Conservation (phyloP, 2,888 invertebrate species). For the Plagiodera versicolora region DNA sequence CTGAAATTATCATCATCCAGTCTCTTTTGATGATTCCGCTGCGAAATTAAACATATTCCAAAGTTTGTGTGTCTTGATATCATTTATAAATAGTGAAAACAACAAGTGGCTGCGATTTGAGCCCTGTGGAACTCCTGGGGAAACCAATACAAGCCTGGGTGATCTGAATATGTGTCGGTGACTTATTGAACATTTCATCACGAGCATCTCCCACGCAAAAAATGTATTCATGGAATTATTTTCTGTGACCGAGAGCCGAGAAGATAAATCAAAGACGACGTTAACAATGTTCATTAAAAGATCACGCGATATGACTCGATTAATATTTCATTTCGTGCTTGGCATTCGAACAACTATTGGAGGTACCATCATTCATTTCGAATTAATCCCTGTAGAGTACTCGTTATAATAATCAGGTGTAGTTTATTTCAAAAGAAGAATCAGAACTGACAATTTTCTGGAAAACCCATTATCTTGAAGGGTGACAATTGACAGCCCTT, state of each 20-base stretch:
- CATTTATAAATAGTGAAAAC: no score
- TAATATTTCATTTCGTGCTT: conserved; percentile 6
- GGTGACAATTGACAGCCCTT: no score
- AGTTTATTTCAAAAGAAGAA: not conserved
- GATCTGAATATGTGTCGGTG: not conserved
- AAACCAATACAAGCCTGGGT: no score
- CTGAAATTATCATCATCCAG: not conserved
- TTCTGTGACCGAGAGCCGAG: conserved; percentile 16
- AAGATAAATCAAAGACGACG: conserved; percentile 24
- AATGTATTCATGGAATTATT: conserved; percentile 17
- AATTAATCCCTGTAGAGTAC: not conserved
- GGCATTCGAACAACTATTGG: not conserved
- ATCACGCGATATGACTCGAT: conserved; percentile 17
- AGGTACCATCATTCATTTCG: conserved; percentile 3
- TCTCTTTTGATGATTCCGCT: no score
- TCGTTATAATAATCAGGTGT: not conserved
- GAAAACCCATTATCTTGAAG: not conserved
- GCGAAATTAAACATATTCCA: no score
- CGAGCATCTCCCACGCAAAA: conserved; percentile 17
- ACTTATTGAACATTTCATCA: not conserved
- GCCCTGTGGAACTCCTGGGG: no score
- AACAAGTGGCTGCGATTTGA: no score
- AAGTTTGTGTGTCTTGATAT: not conserved
- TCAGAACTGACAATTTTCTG: not conserved
- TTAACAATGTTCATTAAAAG: conserved; percentile 21